A percentile compares a stretch with the other conserved stretches of the same genome.
Evolutionary conservation across 2,888 invertebrate genomes (phyloP).

Genomic region (Campoplex capitator): DNA sequence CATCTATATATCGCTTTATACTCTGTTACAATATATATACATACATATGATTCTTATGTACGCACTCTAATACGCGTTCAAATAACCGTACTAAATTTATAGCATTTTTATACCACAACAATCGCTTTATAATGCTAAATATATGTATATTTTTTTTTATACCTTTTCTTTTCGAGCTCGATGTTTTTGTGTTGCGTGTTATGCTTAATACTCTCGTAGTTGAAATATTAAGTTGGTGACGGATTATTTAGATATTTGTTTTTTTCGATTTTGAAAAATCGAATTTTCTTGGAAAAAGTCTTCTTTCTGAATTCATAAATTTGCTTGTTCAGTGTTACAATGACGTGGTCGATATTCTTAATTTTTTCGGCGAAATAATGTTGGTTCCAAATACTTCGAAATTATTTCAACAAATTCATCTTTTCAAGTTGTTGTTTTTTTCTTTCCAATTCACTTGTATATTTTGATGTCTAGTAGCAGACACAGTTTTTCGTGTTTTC

Average conservation of each 20-base stretch:
- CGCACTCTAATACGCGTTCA: slow-evolving; percentile 2
- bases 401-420: background rate
- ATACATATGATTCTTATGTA: background rate
- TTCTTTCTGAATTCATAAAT: background rate
- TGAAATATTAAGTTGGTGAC: background rate
- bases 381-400: background rate
- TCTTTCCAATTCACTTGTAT: background rate
- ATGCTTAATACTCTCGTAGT: background rate
- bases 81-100: slow-evolving; percentile 8
- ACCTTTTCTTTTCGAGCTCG: background rate
- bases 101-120: background rate
- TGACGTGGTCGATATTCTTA: background rate
- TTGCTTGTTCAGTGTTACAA: background rate
- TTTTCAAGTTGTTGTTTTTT: background rate
- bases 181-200: background rate
- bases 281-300: background rate
- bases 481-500: background rate
- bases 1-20: background rate
- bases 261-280: background rate
- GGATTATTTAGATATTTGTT: too few relatives aligned
- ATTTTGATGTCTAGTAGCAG: background rate
- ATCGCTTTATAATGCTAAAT: background rate
- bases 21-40: slow-evolving; percentile 13
- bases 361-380: background rate
- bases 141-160: background rate